A percentile compares a stretch with the other conserved stretches of the same genome.
Conservation (phyloP, 2,113 vertebrate genomes). For the Syngnathoides biaculeatus region DNA sequence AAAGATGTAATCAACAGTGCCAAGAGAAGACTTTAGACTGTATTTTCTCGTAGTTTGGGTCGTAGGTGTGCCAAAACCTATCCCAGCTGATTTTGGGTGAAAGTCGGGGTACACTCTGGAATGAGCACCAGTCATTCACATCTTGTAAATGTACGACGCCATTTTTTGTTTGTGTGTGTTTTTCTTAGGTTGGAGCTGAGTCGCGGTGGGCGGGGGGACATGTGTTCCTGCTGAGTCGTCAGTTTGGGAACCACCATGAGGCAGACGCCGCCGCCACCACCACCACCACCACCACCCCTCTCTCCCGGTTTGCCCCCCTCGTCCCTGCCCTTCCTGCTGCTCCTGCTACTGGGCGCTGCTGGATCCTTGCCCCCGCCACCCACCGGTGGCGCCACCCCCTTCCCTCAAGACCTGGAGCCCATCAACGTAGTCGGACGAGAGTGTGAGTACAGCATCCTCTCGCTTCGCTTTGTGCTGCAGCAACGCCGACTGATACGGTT, state of each 20-base stretch:
- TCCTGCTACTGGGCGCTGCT: slow-evolving; percentile 57
- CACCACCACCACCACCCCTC: slow-evolving; percentile 47
- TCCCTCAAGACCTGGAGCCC: slow-evolving; percentile 77
- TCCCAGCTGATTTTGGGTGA: neutral
- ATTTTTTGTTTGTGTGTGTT: neutral
- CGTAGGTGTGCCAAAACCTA: neutral
- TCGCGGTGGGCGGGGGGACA: slow-evolving; percentile 38
- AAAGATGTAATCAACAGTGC: too few species aligned
- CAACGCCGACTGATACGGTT: neutral
- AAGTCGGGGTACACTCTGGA: neutral
- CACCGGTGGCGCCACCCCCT: slow-evolving; percentile 59
- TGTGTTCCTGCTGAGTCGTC: slow-evolving; percentile 60
- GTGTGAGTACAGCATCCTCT: slow-evolving; percentile 55
- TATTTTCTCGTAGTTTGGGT: neutral
- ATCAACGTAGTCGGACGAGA: slow-evolving; percentile 70
- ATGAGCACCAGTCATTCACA: neutral
- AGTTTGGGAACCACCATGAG: slow-evolving; percentile 24
- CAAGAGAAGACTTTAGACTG: too few species aligned
- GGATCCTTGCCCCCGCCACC: slow-evolving; percentile 53
- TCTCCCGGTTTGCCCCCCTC: slow-evolving; percentile 39
- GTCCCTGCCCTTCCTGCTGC: slow-evolving; percentile 62
- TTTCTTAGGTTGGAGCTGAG: slow-evolving; percentile 40
- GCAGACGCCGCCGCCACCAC: slow-evolving; percentile 52
- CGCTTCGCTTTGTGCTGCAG: slow-evolving; percentile 29
- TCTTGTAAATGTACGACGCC: neutral